Percentiles rank a stretch among this genome's conserved stretches.
These are phyloP conservation scores for Carettochelys insculpta DNA, from an alignment of 2,113 vertebrate species.

Conservation along the genomic window DNA sequence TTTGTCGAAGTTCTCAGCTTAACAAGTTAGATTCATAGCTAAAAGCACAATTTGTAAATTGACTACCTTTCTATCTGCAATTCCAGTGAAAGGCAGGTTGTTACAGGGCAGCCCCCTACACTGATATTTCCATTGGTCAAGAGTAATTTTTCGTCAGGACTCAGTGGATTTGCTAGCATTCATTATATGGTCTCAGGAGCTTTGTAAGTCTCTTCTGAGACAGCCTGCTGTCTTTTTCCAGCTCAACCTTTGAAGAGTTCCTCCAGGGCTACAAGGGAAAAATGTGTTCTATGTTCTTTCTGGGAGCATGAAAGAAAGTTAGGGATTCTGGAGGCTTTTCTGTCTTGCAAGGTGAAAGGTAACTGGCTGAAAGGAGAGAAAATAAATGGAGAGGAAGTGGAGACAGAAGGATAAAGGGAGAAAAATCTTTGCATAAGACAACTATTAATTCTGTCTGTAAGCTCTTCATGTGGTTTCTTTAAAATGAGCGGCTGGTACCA, in stretches of 20 bases:
- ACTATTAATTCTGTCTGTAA: background rate
- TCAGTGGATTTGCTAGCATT: background rate
- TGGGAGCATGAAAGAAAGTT: background rate
- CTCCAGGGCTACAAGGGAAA: background rate
- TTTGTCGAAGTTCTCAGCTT: background rate
- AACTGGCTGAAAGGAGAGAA: background rate
- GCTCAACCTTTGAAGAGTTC: background rate
- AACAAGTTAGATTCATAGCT: fast-evolving
- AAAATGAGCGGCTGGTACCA: background rate
- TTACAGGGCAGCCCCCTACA: background rate
- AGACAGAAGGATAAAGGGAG: background rate
- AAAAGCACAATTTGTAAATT: fast-evolving
- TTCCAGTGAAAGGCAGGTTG: background rate
- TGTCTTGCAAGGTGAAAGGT: background rate
- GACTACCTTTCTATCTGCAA: background rate
- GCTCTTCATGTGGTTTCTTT: background rate
- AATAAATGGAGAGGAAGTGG: background rate
- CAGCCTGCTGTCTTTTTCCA: background rate
- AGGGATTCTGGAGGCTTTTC: background rate
- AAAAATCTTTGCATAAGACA: background rate
- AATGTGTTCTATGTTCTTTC: background rate
- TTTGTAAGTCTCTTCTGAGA: background rate
- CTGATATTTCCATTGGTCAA: background rate
- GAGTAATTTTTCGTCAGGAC: background rate
- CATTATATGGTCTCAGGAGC: background rate